Base-by-base conservation (phyloP, 92 coral and sea anemone genomes). In the Phenganax marumi region DNA sequence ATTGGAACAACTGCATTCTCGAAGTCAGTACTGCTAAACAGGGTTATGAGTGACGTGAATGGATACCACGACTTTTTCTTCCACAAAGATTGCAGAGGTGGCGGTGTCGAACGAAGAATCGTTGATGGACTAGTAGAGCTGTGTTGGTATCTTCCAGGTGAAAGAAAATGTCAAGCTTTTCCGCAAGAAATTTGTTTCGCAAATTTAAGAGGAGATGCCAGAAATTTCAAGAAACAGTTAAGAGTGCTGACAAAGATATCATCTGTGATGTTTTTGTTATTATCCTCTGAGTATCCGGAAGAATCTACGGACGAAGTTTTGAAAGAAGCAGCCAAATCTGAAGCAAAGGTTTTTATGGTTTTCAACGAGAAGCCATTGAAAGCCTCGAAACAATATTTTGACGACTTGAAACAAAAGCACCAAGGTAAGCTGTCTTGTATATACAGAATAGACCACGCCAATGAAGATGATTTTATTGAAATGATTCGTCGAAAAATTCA, bases 31-130 rank as follows among this genome's bases (percentile, higher is more conserved):
- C 14, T 76, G 43, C 39, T 76, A 11, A 76, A 76, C 64, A 56
- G 24, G 64, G 6, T 76, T 17, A 76, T 76, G 14, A 76, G 81
- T 76, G 81, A 76, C 68, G 68, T 76, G 24, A 76, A 76, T 62
- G 68, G 81, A 21, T 56, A 76, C 39, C 81, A 56, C 39, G 81
- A 76, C 24, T 76, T 76, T 68, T 76, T 76, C 50, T 76, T 76
- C 81, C 81, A 76, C 81, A 76, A 76, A 76, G 68, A 76, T 76
- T 76, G 81, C 81, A 76, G 25, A 76, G 81, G 81, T 13, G 81
- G 81, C 16, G 81, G 81, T 3, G 62, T 26, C 22, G 53, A 76
- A 56, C 81, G 81, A 58, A 26, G 17, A 39, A 76, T 76, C 56
- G 81, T 76, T 9, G 81, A 76, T 56, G 81, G 81, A 76, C 23